Evolutionary conservation across 2,888 invertebrate species (phyloP).

Genomic region (Lordiphosa fenestrarum): DNA sequence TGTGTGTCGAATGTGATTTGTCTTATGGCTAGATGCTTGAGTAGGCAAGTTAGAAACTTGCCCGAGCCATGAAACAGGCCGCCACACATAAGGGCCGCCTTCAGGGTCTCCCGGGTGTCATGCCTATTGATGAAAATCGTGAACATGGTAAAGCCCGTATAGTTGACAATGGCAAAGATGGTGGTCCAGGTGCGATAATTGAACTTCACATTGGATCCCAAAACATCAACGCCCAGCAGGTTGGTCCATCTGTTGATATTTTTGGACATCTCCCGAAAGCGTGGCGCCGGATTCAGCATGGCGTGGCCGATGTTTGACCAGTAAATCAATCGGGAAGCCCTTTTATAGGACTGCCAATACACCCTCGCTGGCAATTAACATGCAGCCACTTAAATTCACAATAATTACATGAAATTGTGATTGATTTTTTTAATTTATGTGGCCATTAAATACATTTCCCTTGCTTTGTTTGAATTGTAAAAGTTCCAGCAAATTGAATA

Average conservation of each 20-base stretch:
- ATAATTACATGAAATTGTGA: slow-evolving; percentile 23
- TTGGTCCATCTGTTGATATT: slow-evolving; percentile 28
- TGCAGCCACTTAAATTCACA: slow-evolving; percentile 7
- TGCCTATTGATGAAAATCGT: slow-evolving; percentile 20
- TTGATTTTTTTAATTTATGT: slow-evolving; percentile 29
- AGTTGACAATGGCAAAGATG: slow-evolving; percentile 11
- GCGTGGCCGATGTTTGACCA: background rate
- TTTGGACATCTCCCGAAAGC: slow-evolving; percentile 26
- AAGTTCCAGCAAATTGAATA: background rate
- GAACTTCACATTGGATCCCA: slow-evolving; percentile 13
- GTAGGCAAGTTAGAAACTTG: slow-evolving; percentile 31
- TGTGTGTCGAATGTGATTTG: slow-evolving; percentile 5
- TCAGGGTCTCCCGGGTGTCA: slow-evolving; percentile 41
- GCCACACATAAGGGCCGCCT: slow-evolving; percentile 43
- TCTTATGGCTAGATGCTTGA: slow-evolving; percentile 30
- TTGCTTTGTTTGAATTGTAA: background rate
- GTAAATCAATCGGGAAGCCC: background rate
- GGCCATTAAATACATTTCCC: no score
- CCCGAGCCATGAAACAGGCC: slow-evolving; percentile 30
- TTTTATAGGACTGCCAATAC: slow-evolving; percentile 34
- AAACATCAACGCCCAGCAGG: slow-evolving; percentile 42
- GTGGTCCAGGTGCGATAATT: slow-evolving; percentile 33
- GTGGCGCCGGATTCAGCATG: slow-evolving; percentile 18
- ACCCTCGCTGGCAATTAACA: background rate
- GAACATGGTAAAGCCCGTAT: slow-evolving; percentile 19